A percentile compares a stretch with the other conserved stretches of the same genome.
These are phyloP conservation scores for Dynastes hyllus DNA, from an alignment of 2,888 invertebrate genomes.

Conservation along the genomic window DNA sequence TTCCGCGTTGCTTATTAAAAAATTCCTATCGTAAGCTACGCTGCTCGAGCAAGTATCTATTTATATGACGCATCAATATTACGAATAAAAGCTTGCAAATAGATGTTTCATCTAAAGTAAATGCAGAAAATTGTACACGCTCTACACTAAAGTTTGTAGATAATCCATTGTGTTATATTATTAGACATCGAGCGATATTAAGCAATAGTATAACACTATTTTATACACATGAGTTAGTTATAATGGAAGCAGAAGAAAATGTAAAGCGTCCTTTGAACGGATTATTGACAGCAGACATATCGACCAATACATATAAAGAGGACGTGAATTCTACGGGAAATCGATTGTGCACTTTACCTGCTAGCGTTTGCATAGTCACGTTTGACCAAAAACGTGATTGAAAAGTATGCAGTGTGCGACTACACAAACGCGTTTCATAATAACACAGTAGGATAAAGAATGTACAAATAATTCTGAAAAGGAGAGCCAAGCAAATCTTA, in stretches of 20 bases:
- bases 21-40: neutral
- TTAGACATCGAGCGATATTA: neutral
- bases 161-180: neutral
- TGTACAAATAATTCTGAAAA: too few relatives aligned
- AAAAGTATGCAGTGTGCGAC: too few relatives aligned
- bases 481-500: too few relatives aligned
- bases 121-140: too few relatives aligned
- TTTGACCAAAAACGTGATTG: too few relatives aligned
- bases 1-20: constrained; percentile 6
- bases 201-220: neutral
- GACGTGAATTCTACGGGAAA: neutral
- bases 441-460: too few relatives aligned
- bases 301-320: neutral
- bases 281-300: constrained; percentile 1
- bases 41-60: neutral
- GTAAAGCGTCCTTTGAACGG: neutral
- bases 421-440: too few relatives aligned
- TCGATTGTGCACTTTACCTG: neutral
- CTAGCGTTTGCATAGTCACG: neutral
- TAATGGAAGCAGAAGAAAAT: neutral
- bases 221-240: constrained; percentile 10
- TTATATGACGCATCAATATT: too few relatives aligned
- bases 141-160: too few relatives aligned
- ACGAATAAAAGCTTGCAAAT: too few relatives aligned
- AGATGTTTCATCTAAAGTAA: too few relatives aligned